These are phyloP conservation scores for Chrysopa pallens DNA, from an alignment of 1,140 invertebrate species.

Conservation along the genomic window DNA sequence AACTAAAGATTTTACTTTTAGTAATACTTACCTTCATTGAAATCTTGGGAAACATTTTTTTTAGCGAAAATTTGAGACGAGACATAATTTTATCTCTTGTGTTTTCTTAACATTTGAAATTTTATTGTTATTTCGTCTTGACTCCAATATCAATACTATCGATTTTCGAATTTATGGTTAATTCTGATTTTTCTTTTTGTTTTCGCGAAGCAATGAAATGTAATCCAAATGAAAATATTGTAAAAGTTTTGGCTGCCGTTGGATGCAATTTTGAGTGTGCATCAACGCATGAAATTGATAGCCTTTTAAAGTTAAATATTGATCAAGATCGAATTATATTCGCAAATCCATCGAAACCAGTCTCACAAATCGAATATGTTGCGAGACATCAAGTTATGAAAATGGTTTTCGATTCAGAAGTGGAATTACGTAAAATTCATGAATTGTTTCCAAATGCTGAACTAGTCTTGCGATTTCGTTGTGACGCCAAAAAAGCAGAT, in stretches of 20 bases:
- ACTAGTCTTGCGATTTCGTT: not conserved
- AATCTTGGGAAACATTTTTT: too few species aligned
- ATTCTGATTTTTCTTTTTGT: not conserved
- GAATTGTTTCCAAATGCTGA: not conserved
- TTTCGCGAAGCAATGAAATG: conserved; percentile 46
- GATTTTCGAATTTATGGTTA: too few species aligned
- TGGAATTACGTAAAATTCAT: not conserved
- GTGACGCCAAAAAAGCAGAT: not conserved
- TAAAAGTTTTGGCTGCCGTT: conserved; percentile 43
- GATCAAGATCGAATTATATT: conserved; percentile 35
- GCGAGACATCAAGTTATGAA: conserved; percentile 27
- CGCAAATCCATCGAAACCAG: conserved; percentile 49
- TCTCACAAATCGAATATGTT: conserved; percentile 38
- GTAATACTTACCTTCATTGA: too few species aligned
- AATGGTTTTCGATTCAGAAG: conserved; percentile 25
- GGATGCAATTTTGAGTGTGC: conserved; percentile 62
- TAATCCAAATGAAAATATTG: conserved; percentile 42
- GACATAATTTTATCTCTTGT: too few species aligned
- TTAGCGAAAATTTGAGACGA: too few species aligned
- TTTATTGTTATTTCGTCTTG: too few species aligned
- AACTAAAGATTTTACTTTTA: too few species aligned
- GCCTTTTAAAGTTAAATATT: conserved; percentile 42
- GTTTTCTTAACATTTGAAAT: too few species aligned
- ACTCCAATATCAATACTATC: too few species aligned
- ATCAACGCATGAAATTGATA: conserved; percentile 49